Evolutionary conservation across 1,140 invertebrate species (phyloP).

Genomic region (Brachionus asplanchnoidis): DNA sequence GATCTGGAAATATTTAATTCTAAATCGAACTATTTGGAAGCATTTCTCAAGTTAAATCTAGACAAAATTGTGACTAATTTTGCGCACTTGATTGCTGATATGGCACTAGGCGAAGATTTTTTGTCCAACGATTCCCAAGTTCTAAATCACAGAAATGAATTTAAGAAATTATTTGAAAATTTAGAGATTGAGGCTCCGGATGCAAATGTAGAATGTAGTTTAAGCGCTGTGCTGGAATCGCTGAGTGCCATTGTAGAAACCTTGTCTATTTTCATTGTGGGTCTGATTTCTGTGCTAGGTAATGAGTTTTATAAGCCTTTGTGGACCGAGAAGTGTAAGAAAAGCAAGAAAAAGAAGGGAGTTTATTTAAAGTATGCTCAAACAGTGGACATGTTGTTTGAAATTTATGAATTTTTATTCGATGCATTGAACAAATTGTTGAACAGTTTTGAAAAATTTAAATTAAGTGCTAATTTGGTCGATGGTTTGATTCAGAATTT

Average conservation of each 20-base stretch:
- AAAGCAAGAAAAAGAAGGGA: constrained; percentile 21
- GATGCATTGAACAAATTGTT: neutral
- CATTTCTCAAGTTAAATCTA: neutral
- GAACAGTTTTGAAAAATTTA: neutral
- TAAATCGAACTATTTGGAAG: neutral
- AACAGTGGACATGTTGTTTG: neutral
- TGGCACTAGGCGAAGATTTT: neutral
- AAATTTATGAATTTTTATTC: neutral
- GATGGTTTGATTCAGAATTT: neutral
- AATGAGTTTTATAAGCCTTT: neutral
- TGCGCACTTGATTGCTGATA: neutral
- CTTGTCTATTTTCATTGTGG: neutral
- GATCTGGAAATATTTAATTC: neutral
- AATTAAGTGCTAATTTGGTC: neutral
- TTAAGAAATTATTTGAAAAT: neutral
- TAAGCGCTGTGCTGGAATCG: neutral
- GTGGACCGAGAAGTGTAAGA: constrained; percentile 13
- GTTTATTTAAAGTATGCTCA: constrained; percentile 12
- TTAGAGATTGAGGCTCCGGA: neutral
- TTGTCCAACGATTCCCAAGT: neutral
- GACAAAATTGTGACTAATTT: neutral
- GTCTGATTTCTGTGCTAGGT: neutral
- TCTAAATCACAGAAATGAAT: neutral
- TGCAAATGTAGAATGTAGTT: neutral
- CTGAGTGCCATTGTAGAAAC: neutral